phyloP scores from a whole-genome alignment of 2,113 vertebrate species.

The Cisticola juncidis region DNA sequence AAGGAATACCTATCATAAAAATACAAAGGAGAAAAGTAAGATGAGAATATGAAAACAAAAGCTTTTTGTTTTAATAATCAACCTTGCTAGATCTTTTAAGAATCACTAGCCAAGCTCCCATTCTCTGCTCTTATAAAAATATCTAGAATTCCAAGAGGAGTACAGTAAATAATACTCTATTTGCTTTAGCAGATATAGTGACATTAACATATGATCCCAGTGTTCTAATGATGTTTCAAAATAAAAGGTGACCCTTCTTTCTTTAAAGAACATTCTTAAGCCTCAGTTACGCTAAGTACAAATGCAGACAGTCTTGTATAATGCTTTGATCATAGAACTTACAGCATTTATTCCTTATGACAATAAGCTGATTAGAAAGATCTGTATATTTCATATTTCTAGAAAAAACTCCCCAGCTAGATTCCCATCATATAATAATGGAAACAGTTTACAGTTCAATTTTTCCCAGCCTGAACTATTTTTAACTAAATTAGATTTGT shows the following conservation, averaged over 20 bases:
- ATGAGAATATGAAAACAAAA: not conserved
- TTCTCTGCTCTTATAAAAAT: not conserved
- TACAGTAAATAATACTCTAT: not conserved
- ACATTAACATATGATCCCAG: not conserved
- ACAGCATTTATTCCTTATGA: constrained; percentile 10
- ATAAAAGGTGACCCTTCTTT: constrained; percentile 9
- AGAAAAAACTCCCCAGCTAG: not conserved
- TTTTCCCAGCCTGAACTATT: not conserved
- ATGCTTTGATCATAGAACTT: constrained; percentile 51
- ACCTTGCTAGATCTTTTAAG: not conserved
- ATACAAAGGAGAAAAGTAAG: not conserved
- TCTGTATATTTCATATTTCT: not conserved
- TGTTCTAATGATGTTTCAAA: constrained; percentile 5
- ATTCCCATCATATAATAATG: not conserved
- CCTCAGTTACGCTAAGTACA: not conserved
- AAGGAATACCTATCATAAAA: not conserved
- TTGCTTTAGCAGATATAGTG: not conserved
- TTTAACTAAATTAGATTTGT: not conserved
- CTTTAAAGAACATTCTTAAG: not conserved
- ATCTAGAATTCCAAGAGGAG: not conserved
- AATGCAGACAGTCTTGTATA: not conserved
- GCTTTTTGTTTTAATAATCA: not conserved
- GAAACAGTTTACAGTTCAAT: not conserved
- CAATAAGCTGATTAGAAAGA: constrained; percentile 48
- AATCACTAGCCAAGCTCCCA: not conserved